Base-by-base conservation (phyloP, 2,888 invertebrate genomes). In the Zygothrica quintamaculata region DNA sequence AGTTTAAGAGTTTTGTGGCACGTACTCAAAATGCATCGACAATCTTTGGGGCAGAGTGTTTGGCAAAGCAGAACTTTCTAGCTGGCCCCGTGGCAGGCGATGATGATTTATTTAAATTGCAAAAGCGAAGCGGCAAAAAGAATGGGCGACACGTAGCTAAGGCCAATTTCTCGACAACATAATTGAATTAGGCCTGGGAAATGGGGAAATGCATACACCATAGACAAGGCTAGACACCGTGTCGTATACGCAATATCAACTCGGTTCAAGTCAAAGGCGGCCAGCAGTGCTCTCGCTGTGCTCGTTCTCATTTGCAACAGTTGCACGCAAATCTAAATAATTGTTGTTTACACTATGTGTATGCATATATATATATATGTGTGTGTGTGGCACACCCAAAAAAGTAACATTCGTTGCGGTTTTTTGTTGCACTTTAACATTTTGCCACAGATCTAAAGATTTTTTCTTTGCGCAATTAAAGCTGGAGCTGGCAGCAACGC, bases 51-150 rank as follows among this genome's bases (percentile, higher is more conserved):
- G 33, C 42, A 31, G 8, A 39, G 18, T 5, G 18, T 22, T 12
- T n/a, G n/a, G n/a, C n/a, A n/a, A n/a, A n/a, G 48, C 46, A 59
- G 58, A 68, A 53, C 39, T 52, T 65, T 57, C 15, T 31, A 33
- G 12, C 11, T 34, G n/a, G 36, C 9, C 39, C 33, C 13, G 64
- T 60, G 65, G 68, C 59, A 65, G 51, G 60, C 76, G 74, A 68
- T 80, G 81, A 86, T 88, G 89, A 89, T 89, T 89, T 89, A 89
- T 89, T 88, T 81, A 88, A 89, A 89, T 89, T 89, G 84, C 84
- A 78, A 74, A n/a, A 76, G 64, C 75, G 72, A 71, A 39, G 42
- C 39, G 55, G 65, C 62, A 36, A 47, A n/a, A 42, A 29, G 50
- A 73, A 68, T 52, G 56, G 58, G 55, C 69, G 59, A 69, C 79